Conservation (phyloP, 2,113 vertebrate species). For the Chamaetylas fuelleborni region DNA sequence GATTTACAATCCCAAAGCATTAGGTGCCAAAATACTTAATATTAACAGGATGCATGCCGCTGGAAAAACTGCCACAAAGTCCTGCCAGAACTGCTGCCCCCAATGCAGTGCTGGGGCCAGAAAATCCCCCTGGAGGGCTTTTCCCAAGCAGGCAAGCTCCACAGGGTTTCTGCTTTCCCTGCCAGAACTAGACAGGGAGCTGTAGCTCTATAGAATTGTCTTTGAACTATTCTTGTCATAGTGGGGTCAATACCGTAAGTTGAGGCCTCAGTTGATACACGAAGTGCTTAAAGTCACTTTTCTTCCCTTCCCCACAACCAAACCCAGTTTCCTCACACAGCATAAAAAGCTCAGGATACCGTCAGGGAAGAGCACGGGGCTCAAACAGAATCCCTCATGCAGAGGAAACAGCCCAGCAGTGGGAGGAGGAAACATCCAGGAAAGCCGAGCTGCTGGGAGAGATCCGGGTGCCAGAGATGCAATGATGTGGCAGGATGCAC, state of each 20-base stretch:
- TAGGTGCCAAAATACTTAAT: background rate
- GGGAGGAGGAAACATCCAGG: conserved; percentile 22
- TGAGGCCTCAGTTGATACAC: background rate
- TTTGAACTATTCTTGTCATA: background rate
- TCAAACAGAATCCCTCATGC: background rate
- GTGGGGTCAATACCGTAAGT: accelerated
- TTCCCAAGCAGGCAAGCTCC: background rate
- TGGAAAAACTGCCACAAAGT: background rate
- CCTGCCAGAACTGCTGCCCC: background rate
- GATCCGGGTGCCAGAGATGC: conserved; percentile 8
- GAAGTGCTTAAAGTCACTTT: background rate
- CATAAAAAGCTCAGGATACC: background rate
- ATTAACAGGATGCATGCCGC: accelerated
- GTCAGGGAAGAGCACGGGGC: accelerated
- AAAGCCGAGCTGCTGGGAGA: background rate
- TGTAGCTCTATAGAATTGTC: background rate
- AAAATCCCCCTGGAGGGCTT: background rate
- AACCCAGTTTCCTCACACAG: background rate
- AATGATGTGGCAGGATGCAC: conserved; percentile 19
- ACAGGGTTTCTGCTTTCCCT: background rate
- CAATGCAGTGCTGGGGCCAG: background rate
- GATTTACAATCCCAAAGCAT: background rate
- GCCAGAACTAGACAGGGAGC: background rate
- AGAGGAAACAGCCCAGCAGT: background rate
- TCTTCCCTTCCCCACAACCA: background rate